Conservation (phyloP, 2,888 invertebrate species). For the Scrobipalpa atriplicella region DNA sequence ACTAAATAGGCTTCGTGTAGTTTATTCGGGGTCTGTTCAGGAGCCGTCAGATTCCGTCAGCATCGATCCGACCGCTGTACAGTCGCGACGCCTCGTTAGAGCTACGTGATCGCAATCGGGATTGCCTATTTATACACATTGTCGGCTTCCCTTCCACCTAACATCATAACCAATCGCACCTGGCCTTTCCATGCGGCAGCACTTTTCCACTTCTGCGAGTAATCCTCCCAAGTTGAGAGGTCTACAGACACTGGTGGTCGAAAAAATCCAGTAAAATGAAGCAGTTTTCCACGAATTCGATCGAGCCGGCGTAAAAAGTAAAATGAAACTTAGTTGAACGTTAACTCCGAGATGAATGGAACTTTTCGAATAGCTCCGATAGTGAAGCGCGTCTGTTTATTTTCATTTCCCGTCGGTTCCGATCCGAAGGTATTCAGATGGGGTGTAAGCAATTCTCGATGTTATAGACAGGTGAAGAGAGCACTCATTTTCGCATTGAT, state of each 20-base stretch:
- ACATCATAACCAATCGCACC: conserved; percentile 49
- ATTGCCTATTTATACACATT: conserved; percentile 79
- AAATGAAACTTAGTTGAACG: conserved; percentile 64
- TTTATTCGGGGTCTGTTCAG: conserved; percentile 28
- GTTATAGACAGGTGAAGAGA: conserved; percentile 6
- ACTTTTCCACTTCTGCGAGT: conserved; percentile 33
- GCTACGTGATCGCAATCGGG: conserved; percentile 77
- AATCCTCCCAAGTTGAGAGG: conserved; percentile 21
- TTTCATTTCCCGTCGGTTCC: conserved; percentile 42
- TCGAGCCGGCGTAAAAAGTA: conserved; percentile 57
- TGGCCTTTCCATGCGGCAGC: conserved; percentile 46
- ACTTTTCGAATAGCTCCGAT: conserved; percentile 59
- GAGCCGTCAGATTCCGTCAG: conserved; percentile 57
- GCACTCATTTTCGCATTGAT: conserved; percentile 1
- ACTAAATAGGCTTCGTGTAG: conserved; percentile 17
- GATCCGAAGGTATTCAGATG: conserved; percentile 42
- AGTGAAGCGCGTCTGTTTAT: conserved; percentile 55
- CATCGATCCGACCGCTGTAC: conserved; percentile 58
- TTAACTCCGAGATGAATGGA: conserved; percentile 66
- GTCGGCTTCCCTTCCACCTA: conserved; percentile 60
- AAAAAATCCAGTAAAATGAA: conserved; percentile 58
- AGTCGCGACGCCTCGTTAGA: conserved; percentile 76
- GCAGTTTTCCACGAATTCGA: conserved; percentile 62
- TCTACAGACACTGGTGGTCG: conserved; percentile 44
- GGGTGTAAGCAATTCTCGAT: conserved; percentile 28